These are phyloP conservation scores for Actinostola sp. DNA, from an alignment of 92 coral and sea anemone species.

Conservation along the genomic window DNA sequence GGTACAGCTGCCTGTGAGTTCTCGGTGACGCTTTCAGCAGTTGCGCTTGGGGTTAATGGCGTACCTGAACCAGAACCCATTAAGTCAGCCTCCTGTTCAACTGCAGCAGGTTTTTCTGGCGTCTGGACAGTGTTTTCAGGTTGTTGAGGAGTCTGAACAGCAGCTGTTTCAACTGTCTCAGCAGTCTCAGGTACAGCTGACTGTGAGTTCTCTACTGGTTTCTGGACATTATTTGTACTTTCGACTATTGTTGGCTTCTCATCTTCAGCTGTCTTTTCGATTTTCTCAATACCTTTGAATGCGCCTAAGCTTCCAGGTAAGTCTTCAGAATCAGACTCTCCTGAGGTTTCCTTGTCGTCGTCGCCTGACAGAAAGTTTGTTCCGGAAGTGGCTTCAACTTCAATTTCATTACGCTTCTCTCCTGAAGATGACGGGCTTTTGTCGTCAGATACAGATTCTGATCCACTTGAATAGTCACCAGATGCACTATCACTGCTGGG, in stretches of 20 bases:
- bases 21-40: too few species aligned
- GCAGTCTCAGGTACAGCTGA: neutral
- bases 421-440: conserved; percentile 34
- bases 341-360: conserved; percentile 50
- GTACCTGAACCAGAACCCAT: too few species aligned
- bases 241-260: neutral
- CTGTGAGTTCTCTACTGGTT: neutral
- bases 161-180: neutral
- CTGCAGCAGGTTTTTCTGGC: conserved; percentile 2
- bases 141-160: neutral
- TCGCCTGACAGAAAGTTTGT: conserved; percentile 75
- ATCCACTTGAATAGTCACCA: conserved; percentile 43
- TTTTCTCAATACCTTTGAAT: conserved; percentile 59
- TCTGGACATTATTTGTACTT: neutral
- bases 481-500: conserved; percentile 35
- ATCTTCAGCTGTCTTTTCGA: conserved; percentile 36
- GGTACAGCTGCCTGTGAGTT: neutral
- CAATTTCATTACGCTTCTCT: conserved; percentile 56
- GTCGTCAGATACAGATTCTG: conserved; percentile 52
- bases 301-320: conserved; percentile 91
- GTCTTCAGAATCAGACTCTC: conserved; percentile 66
- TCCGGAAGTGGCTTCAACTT: conserved; percentile 76
- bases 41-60: too few species aligned
- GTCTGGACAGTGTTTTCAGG: neutral
- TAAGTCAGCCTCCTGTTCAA: neutral